Conservation (phyloP, 2,797 vertebrate species). For the Cottoperca gobio region DNA sequence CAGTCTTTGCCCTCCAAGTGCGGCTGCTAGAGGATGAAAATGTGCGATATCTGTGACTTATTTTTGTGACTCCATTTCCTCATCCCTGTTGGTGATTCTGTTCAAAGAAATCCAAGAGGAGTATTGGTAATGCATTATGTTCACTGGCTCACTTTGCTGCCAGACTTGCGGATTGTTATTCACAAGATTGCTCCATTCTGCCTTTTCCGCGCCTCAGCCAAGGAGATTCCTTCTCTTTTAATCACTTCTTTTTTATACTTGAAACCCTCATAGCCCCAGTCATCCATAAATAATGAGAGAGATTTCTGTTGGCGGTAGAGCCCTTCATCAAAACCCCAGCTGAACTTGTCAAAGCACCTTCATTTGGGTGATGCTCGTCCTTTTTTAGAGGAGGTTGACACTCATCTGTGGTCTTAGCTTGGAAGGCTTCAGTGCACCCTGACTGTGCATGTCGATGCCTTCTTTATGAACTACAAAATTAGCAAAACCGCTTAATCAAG, state of each 20-base stretch:
- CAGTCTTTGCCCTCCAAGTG: constrained; percentile 88
- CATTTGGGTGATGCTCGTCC: constrained; percentile 79
- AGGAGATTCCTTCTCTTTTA: constrained; percentile 86
- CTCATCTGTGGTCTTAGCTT: constrained; percentile 68
- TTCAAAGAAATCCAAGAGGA: constrained; percentile 82
- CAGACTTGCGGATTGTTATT: constrained; percentile 85
- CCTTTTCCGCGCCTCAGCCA: constrained; percentile 86
- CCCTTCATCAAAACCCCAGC: constrained; percentile 74
- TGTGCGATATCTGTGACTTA: constrained; percentile 88
- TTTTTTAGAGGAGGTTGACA: constrained; percentile 64
- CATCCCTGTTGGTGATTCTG: constrained; percentile 79
- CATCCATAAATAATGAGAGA: constrained; percentile 79
- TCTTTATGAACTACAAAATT: constrained; percentile 62
- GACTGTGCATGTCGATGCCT: constrained; percentile 69
- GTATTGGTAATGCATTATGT: constrained; percentile 79
- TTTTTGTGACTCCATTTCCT: constrained; percentile 82
- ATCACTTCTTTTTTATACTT: constrained; percentile 87
- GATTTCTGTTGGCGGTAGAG: constrained; percentile 73
- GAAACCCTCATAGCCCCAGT: constrained; percentile 80
- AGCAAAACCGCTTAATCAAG: constrained; percentile 64
- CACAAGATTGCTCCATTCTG: constrained; percentile 84
- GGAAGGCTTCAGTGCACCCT: constrained; percentile 62
- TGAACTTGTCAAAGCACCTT: constrained; percentile 79
- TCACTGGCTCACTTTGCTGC: constrained; percentile 75
- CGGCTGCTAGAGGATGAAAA: constrained; percentile 80